Evolutionary conservation across 2,113 vertebrate genomes (phyloP).

Genomic region (Bettongia penicillata): DNA sequence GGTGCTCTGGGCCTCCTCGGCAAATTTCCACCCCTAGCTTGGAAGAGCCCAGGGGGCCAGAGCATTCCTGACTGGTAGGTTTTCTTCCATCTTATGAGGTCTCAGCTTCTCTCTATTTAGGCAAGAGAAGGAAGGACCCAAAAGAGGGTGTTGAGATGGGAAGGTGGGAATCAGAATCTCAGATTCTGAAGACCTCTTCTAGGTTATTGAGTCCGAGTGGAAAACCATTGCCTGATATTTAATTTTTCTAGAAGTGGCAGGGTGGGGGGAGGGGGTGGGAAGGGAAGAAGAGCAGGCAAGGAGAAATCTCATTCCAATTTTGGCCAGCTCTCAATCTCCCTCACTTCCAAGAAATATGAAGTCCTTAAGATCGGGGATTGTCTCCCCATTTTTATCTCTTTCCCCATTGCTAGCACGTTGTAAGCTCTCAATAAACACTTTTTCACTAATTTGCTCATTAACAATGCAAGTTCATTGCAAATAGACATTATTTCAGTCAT

Average conservation of each 20-base stretch:
- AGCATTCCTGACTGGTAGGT: background rate
- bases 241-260: background rate
- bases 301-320: background rate
- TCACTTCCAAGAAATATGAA: background rate
- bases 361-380: background rate
- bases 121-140: background rate
- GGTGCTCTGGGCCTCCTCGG: background rate
- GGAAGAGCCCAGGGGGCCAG: background rate
- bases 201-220: background rate
- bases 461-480: background rate
- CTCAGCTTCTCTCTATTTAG: background rate
- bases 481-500: background rate
- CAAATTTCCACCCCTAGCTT: background rate
- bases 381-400: background rate
- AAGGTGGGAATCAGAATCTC: background rate
- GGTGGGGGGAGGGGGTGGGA: no score
- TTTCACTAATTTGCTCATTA: background rate
- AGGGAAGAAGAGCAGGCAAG: background rate
- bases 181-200: background rate
- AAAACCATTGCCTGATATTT: background rate
- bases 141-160: background rate
- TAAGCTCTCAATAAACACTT: background rate
- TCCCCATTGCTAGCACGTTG: background rate
- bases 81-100: background rate
- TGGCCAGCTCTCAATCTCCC: background rate